phyloP scores from a whole-genome alignment of 2,888 invertebrate species.

The Polydrusus tereticollis region DNA sequence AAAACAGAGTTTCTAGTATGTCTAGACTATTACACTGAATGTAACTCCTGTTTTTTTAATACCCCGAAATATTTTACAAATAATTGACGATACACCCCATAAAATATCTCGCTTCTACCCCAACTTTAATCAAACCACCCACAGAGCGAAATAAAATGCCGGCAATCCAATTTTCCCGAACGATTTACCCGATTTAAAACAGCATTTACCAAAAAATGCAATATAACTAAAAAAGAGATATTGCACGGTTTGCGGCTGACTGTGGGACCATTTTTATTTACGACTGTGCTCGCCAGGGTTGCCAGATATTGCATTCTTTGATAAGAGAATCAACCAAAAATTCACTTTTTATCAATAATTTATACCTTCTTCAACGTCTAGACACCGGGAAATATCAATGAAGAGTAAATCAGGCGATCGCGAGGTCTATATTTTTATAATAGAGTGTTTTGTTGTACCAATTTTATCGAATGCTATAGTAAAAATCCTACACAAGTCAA shows the following conservation, averaged over 20 bases:
- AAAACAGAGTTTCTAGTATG: no score
- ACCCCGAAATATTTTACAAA: background rate
- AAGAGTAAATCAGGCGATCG: no score
- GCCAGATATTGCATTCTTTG: background rate
- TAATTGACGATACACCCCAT: background rate
- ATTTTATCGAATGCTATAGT: no score
- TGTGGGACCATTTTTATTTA: conserved; percentile 12
- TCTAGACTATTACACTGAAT: no score
- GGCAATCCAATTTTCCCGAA: conserved; percentile 10
- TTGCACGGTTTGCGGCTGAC: conserved; percentile 4
- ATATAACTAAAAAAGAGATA: conserved; percentile 12
- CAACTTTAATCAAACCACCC: background rate
- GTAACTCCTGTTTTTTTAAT: no score
- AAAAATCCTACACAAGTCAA: background rate
- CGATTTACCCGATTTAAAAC: conserved; percentile 15
- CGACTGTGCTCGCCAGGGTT: background rate
- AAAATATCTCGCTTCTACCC: background rate
- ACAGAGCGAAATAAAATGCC: background rate
- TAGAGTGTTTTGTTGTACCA: no score
- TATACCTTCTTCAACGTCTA: no score
- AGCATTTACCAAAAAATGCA: conserved; percentile 14
- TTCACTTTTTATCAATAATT: no score
- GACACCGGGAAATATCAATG: no score
- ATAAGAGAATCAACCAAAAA: background rate
- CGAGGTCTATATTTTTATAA: no score